These are phyloP conservation scores for Trematomus bernacchii DNA, from an alignment of 2,797 vertebrate species.

Conservation along the genomic window DNA sequence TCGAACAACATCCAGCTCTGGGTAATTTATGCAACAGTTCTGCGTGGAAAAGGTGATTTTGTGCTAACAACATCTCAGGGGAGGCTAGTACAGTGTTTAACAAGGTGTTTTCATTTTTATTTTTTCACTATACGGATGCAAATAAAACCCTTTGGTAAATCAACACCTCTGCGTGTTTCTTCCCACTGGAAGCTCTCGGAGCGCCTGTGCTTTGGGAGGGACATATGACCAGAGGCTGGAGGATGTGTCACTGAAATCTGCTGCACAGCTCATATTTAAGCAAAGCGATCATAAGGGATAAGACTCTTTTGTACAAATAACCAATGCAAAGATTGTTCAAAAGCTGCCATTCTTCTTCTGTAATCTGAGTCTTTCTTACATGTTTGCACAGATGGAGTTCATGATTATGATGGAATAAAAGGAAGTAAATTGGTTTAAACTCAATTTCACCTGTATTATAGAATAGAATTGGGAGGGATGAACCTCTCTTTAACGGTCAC, in stretches of 20 bases:
- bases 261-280: constrained; percentile 32
- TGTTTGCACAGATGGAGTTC: neutral
- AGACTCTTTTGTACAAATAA: constrained; percentile 8
- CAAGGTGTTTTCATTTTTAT: neutral
- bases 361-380: neutral
- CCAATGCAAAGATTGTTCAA: neutral
- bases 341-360: neutral
- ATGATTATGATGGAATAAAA: neutral
- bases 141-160: constrained; percentile 9
- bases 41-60: neutral
- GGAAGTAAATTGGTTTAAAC: neutral
- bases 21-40: neutral
- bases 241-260: constrained; percentile 30
- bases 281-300: constrained; percentile 5
- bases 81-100: neutral
- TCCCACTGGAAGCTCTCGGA: neutral
- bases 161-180: neutral
- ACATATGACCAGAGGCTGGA: constrained; percentile 20
- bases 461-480: too few species aligned
- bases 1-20: neutral
- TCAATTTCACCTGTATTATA: neutral
- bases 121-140: neutral
- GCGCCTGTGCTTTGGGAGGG: neutral
- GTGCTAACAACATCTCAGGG: neutral
- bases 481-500: too few species aligned